phyloP scores from a whole-genome alignment of 2,797 vertebrate species.

The Manis pentadactyla region DNA sequence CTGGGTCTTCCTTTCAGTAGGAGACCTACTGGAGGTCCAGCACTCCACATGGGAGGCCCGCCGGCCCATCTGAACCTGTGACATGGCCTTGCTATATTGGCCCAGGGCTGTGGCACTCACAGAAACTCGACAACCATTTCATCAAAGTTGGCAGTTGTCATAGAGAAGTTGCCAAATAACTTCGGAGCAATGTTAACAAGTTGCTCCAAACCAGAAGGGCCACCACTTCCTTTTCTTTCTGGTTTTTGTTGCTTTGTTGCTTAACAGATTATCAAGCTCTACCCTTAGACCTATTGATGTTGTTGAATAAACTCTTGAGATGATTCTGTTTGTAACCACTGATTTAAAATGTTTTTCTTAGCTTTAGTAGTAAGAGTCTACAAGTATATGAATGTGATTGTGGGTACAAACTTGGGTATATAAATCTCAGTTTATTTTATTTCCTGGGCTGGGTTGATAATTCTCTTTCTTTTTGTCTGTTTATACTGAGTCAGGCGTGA shows the following conservation, averaged over 20 bases:
- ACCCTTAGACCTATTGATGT: neutral
- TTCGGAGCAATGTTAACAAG: neutral
- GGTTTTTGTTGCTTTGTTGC: neutral
- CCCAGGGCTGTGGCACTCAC: neutral
- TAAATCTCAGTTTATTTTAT: neutral
- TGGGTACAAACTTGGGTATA: neutral
- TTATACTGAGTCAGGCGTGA: neutral
- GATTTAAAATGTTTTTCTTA: neutral
- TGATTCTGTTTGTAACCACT: neutral
- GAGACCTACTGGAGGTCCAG: neutral
- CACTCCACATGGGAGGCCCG: accelerated
- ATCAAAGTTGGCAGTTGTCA: neutral
- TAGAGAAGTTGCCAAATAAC: neutral
- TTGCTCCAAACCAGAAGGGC: neutral
- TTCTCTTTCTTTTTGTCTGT: neutral
- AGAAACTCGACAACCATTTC: neutral
- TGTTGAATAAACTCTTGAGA: neutral
- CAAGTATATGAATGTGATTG: neutral
- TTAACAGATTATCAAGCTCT: neutral
- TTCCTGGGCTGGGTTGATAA: neutral
- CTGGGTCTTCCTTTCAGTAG: neutral
- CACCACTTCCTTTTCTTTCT: neutral
- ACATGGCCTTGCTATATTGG: neutral
- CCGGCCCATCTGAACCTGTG: neutral
- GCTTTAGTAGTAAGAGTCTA: neutral